Evolutionary conservation across 2,113 vertebrate genomes (phyloP).

Genomic region (Corydoras sp.): DNA sequence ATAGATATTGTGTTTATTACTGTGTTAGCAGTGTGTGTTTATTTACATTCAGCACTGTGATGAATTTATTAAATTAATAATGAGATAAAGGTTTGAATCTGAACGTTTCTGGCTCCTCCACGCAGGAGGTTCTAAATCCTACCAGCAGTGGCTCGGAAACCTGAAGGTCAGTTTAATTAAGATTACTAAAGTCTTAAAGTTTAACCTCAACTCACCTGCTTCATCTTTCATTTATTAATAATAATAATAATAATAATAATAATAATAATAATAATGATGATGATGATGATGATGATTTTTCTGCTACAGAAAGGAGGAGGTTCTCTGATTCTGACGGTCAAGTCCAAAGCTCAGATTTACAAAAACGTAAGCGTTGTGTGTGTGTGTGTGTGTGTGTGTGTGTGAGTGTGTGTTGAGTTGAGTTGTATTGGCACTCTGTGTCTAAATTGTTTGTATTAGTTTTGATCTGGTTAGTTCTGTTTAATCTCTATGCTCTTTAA

Average conservation of each 20-base stretch:
- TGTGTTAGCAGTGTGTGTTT: no score
- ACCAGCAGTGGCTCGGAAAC: conserved; percentile 77
- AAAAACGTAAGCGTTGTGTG: conserved; percentile 67
- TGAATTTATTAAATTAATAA: neutral
- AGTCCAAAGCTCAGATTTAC: conserved; percentile 73
- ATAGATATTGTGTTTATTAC: no score
- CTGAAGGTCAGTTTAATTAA: conserved; percentile 70
- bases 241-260: neutral
- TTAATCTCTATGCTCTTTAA: neutral
- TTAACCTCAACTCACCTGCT: neutral
- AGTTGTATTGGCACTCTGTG: no score
- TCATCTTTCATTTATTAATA: neutral
- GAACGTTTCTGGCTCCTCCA: neutral
- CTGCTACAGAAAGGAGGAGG: conserved; percentile 74
- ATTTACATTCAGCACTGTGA: neutral
- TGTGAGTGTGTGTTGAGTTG: no score
- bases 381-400: neutral
- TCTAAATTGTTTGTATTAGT: no score
- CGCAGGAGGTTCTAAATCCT: conserved; percentile 69
- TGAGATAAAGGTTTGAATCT: no score
- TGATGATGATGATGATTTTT: neutral
- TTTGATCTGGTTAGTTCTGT: neutral
- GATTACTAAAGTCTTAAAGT: no score
- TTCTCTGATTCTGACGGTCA: conserved; percentile 76
- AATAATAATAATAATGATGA: no score